A percentile compares a stretch with the other conserved stretches of the same genome.
Conservation (phyloP, 2,113 vertebrate genomes). For the Amphiprion ocellaris region DNA sequence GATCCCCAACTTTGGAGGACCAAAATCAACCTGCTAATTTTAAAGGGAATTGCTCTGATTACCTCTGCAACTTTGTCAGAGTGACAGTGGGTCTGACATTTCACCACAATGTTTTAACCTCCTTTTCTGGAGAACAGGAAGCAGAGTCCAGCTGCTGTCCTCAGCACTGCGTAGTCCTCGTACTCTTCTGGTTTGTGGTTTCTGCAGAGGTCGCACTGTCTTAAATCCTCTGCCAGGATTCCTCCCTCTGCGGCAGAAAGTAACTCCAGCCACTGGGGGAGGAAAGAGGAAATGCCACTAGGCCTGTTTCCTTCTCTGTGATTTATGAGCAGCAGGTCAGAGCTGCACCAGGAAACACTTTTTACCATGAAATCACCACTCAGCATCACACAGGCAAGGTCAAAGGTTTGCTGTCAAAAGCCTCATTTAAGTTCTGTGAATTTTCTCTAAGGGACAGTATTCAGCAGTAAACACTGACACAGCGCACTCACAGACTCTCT, state of each 20-base stretch:
- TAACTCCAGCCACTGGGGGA: neutral
- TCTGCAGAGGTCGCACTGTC: slow-evolving; percentile 30
- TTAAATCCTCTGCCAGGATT: slow-evolving; percentile 26
- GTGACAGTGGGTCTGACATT: neutral
- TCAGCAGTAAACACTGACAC: neutral
- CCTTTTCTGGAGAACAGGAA: slow-evolving; percentile 19
- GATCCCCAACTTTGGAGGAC: too few relatives aligned
- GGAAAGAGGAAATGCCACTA: slow-evolving; percentile 54
- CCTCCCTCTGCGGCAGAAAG: slow-evolving; percentile 27
- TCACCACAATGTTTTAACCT: slow-evolving; percentile 17
- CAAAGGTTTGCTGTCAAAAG: slow-evolving; percentile 22
- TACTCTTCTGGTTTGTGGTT: slow-evolving; percentile 13
- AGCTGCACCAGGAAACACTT: slow-evolving; percentile 59
- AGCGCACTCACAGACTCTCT: neutral
- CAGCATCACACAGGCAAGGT: slow-evolving; percentile 53
- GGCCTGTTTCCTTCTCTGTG: slow-evolving; percentile 49
- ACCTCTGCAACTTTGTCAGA: neutral
- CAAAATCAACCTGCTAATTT: neutral
- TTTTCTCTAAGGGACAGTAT: slow-evolving; percentile 14
- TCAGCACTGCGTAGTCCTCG: slow-evolving; percentile 25
- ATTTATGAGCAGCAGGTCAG: slow-evolving; percentile 54
- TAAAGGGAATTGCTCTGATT: neutral
- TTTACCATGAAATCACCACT: slow-evolving; percentile 43
- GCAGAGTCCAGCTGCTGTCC: slow-evolving; percentile 24
- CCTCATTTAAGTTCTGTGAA: slow-evolving; percentile 6